Evolutionary conservation across 2,888 invertebrate genomes (phyloP), one percentile per base, ranked within the genome.

Genomic region (Leptopilina myrica): DNA sequence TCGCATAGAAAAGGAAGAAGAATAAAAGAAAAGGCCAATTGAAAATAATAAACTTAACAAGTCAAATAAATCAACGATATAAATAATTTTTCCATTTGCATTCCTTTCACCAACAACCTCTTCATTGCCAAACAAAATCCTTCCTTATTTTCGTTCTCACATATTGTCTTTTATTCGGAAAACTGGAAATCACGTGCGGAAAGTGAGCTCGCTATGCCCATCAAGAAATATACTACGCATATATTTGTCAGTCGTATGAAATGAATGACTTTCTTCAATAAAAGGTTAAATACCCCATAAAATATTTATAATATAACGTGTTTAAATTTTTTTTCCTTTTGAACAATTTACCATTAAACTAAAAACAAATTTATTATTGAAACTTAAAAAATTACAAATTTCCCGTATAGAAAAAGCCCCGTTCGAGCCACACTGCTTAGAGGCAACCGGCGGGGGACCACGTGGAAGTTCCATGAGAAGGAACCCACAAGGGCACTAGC

Each of bases 61-160:
- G 78, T 78, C 84, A 43, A 84, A 84, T 88, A 88, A 89, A 88
- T 89, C 87, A 87, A 82, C 85, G 88, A 87, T 89, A 87, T 87
- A 85, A 83, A 79, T 77, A 73, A 6, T 43, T 8, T 43, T 43
- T 43, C 7, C 7, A 8, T 75, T 26, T 59, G 59, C 62, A 79
- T 82, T 84, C 81, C 76, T 78, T 76, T 33, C 3, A 33, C 33
- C 3, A 33, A 33, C 26, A 69, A 56, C 56, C 73, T 79, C 78
- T 67, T 76, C 77, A 56, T 62, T 77, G 78, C 69, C 76, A 40
- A 26, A 46, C 40, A 65, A 3, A 15, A 67, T 80, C 77, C 76
- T 73, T 81, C 78, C 43, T 33, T 43, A 43, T 43, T 43, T 77
- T 69, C 79, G 79, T 80, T 85, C 81, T 80, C 84, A 85, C 82